Base-by-base conservation (phyloP, 1,140 invertebrate species). In the Hydropsyche tenuis region DNA sequence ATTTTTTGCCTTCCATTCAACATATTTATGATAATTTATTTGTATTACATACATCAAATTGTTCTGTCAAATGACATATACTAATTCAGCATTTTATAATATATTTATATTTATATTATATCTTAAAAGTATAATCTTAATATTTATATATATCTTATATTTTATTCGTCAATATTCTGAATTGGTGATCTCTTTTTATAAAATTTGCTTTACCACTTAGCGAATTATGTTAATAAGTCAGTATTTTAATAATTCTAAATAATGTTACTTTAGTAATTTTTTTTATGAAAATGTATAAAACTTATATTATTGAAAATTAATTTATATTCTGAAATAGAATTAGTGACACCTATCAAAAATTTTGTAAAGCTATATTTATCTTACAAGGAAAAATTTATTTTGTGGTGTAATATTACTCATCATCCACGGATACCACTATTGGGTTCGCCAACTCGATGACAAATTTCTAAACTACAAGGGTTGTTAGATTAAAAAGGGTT, bases 31-130 rank as follows among this genome's bases (percentile, higher is more conserved):
- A 9, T 4, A 9, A 4, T 37, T 37, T 3, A 37, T 37, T 37
- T 37, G 9, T 37, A 20, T 51, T 51, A 9, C 16, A 22, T 5
- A 22, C 9, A 27, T n/a, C 16, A 60, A 22, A 63, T 27, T 6
- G 20, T 22, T 27, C 16, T 63, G 25, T 63, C 7, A 27, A n/a
- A 18, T 25, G 22, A 3, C 3, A 27, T 12, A 60, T 60, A n/a
- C 30, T 37, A 25, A 25, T 25, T 63, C 23, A 37, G 27, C 3
- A 63, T 14, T 63, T 63, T 22, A 63, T 63, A 11, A 3, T 25
- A 63, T 22, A 63, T n/a, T 27, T 22, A 60, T 63, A 63, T 22
- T 63, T 27, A 14, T 25, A 63, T 25, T 22, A 18, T 63, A 63
- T 63, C 14, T 63, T 51, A 51, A n/a, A 51, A 14, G 3, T 16